phyloP scores from a whole-genome alignment of 2,113 vertebrate species.

The Eolophus roseicapilla region DNA sequence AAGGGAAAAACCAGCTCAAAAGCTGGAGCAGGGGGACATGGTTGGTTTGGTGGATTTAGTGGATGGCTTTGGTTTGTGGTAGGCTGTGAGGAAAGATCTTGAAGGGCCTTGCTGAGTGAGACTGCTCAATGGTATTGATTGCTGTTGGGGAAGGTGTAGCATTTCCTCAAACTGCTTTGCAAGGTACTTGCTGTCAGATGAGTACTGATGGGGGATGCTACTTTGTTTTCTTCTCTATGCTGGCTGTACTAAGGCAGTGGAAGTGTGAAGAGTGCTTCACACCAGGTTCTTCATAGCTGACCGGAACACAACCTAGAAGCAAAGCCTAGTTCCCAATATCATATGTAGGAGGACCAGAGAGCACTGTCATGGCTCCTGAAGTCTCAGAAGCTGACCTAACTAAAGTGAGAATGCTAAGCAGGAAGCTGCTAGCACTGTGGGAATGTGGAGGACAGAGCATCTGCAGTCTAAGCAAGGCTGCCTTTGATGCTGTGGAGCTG shows the following conservation, averaged over 20 bases:
- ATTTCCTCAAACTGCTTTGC: neutral
- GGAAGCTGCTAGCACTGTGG: neutral
- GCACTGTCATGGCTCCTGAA: neutral
- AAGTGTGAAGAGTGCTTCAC: neutral
- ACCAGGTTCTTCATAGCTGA: neutral
- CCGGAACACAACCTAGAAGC: neutral
- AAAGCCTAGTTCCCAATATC: neutral
- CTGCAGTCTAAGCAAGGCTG: neutral
- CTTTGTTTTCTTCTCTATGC: neutral
- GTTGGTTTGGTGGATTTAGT: neutral
- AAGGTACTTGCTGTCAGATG: neutral
- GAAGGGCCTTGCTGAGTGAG: neutral
- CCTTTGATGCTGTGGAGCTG: neutral
- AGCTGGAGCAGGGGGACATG: neutral
- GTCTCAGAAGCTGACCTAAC: neutral
- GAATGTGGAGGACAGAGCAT: neutral
- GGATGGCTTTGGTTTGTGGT: neutral
- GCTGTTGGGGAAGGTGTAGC: neutral
- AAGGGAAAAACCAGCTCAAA: neutral
- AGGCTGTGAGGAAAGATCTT: neutral
- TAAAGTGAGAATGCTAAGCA: neutral
- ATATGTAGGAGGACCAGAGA: fast-evolving
- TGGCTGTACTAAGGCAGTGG: neutral
- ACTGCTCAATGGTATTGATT: neutral
- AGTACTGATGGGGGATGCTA: neutral